Evolutionary conservation across 2,797 vertebrate species (phyloP).

Genomic region (Clarias laeviceps): DNA sequence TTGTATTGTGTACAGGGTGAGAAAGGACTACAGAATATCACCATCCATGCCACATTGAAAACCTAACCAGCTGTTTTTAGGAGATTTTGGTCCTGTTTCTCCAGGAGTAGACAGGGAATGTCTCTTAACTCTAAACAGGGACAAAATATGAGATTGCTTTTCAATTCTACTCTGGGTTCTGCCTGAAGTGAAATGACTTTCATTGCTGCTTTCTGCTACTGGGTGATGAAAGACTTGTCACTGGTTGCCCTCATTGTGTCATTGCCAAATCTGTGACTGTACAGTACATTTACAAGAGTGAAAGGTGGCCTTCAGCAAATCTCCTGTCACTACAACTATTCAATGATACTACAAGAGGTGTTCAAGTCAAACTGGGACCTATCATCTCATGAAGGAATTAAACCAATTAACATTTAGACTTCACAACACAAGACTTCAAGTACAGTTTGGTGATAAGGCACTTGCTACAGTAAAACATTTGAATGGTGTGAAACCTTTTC

Average conservation of each 20-base stretch:
- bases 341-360: background rate
- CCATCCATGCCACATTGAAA: background rate
- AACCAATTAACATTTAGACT: too few species aligned
- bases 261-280: too few species aligned
- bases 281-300: too few species aligned
- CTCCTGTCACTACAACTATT: background rate
- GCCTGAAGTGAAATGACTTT: background rate
- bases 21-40: background rate
- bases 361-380: too few species aligned
- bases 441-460: too few species aligned
- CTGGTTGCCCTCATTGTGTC: background rate
- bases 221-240: background rate
- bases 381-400: too few species aligned
- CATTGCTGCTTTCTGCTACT: background rate
- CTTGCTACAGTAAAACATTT: too few species aligned
- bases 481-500: too few species aligned
- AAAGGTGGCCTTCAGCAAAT: too few species aligned
- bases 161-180: background rate
- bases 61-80: background rate
- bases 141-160: background rate
- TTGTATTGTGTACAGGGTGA: background rate
- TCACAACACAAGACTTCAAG: too few species aligned
- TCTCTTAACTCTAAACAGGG: background rate
- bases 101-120: background rate
- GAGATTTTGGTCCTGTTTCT: background rate